phyloP scores from a whole-genome alignment of 2,113 vertebrate genomes.

The Istiophorus platypterus region DNA sequence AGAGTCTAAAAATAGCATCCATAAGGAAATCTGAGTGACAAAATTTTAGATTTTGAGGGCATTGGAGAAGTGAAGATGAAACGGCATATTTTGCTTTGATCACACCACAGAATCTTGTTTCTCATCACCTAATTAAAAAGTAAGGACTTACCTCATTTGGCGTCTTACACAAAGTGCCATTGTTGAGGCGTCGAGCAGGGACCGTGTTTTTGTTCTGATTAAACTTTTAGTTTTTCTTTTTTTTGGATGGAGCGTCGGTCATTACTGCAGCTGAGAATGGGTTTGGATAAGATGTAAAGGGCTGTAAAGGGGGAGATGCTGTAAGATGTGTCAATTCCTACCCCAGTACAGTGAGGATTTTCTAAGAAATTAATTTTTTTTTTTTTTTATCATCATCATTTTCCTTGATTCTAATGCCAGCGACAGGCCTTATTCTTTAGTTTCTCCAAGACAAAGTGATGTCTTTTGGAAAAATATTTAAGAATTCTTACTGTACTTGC shows the following conservation, averaged over 20 bases:
- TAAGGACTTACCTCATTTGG: conserved; percentile 9
- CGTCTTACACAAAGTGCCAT: background rate
- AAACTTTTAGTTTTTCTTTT: background rate
- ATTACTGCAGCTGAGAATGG: background rate
- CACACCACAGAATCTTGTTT: conserved; percentile 1
- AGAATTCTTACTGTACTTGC: no score
- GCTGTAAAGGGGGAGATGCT: background rate
- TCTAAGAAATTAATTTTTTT: no score
- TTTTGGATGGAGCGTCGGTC: background rate
- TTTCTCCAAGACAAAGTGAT: no score
- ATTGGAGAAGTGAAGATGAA: conserved; percentile 33
- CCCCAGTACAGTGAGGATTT: no score
- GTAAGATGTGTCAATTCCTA: background rate
- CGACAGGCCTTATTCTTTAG: no score
- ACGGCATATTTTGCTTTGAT: conserved; percentile 52
- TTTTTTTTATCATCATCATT: no score
- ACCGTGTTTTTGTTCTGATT: background rate
- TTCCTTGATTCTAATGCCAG: no score
- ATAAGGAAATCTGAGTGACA: conserved; percentile 38
- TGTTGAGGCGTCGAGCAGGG: background rate
- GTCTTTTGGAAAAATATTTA: no score
- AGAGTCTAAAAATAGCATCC: conserved; percentile 25
- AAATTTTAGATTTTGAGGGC: conserved; percentile 7
- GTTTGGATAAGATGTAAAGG: background rate
- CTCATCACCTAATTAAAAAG: conserved; percentile 50